Conservation (phyloP, 2,113 vertebrate genomes). For the Daboia siamensis region DNA sequence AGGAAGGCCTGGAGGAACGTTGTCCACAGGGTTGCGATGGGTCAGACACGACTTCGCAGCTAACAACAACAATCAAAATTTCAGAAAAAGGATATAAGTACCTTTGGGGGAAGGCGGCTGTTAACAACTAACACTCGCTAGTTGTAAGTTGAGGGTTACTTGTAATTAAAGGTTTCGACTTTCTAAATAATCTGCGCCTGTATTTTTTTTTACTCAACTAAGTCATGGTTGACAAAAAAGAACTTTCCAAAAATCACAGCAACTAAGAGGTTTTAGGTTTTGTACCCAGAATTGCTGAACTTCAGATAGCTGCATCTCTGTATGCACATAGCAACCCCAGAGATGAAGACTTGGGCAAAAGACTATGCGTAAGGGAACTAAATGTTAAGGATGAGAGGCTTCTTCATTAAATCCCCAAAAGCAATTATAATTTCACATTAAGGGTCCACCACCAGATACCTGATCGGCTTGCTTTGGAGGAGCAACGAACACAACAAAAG, state of each 20-base stretch:
- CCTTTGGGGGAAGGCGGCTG: too few species aligned
- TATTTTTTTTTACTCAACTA: neutral
- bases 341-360: neutral
- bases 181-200: fast-evolving
- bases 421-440: neutral
- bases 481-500: slow-evolving; percentile 91
- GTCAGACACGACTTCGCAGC: too few species aligned
- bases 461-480: slow-evolving; percentile 83
- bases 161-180: neutral
- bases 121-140: too few species aligned
- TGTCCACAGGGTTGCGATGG: too few species aligned
- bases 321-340: too few species aligned
- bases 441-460: slow-evolving; percentile 59
- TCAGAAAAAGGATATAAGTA: neutral
- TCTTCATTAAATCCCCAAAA: neutral
- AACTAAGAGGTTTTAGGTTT: neutral
- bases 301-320: neutral
- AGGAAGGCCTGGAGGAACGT: too few species aligned
- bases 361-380: neutral
- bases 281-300: neutral
- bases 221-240: neutral
- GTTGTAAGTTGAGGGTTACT: neutral
- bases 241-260: too few species aligned
- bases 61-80: neutral
- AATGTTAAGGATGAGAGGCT: neutral